Evolutionary conservation across 2,888 invertebrate species (phyloP), one percentile per base, ranked within the genome.

Genomic region (Agrochola lychnidis): DNA sequence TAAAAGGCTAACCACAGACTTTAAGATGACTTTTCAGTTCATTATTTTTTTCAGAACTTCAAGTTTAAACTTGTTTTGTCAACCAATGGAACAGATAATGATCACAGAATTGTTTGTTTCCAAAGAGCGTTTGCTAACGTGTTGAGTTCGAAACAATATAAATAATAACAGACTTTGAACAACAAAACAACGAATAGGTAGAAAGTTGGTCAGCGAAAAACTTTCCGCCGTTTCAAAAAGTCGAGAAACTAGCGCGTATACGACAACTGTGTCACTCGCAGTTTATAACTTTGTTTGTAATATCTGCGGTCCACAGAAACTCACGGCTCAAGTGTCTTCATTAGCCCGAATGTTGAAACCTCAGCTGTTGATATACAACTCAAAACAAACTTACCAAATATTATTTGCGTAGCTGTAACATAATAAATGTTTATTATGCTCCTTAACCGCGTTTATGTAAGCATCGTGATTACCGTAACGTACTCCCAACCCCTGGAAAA

Each of bases 121-220:
- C n/a, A 6, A 59, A 69, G 10, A 48, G 42, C n/a, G 73, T 78
- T 73, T 70, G 30, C 25, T 45, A 73, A 69, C 40, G 40, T 74
- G 19, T 73, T 22, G 6, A 70, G 42, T 75, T 73, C 5, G n/a
- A 57, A 73, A 73, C 77, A 70, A 69, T 70, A 73, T 12, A 73
- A 83, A 73, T 82, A 79, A 75, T 69, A 75, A 64, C 72, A 63
- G 36, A 56, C 67, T 80, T 68, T 62, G 45, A 64, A 67, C 71
- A 83, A 73, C 72, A 72, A 45, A 73, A 73, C 67, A 66, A 69
- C 62, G 63, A 45, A 72, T 22, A 74, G 68, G 73, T 74, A 16
- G 53, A 14, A 72, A 83, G 67, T 87, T 72, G 69, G 75, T 86
- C 83, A 83, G 81, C 78, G 42, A 76, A 82, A 80, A 83, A 78